phyloP scores from a whole-genome alignment of 1,140 invertebrate species.

The Temnothorax nylanderi region DNA sequence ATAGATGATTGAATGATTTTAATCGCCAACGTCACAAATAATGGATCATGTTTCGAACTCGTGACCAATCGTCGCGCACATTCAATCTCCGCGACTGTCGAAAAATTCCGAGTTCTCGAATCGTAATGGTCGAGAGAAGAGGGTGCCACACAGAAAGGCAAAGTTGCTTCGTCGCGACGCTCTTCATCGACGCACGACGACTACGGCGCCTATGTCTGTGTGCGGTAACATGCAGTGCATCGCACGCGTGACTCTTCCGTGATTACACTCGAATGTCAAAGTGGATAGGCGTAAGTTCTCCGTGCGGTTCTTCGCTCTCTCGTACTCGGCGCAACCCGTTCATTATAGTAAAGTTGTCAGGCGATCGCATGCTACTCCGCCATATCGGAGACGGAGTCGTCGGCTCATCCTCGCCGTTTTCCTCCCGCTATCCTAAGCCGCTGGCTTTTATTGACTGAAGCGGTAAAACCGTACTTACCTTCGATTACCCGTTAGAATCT shows the following conservation, averaged over 20 bases:
- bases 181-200: background rate
- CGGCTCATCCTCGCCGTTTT: conserved; percentile 34
- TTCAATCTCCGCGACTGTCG: background rate
- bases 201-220: background rate
- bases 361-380: conserved; percentile 58
- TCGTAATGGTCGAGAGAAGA: background rate
- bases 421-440: background rate
- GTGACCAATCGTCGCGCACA: background rate
- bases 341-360: conserved; percentile 72
- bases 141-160: background rate
- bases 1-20: conserved; percentile 15
- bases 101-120: background rate
- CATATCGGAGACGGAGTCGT: conserved; percentile 36
- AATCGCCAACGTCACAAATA: background rate
- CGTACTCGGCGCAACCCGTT: conserved; percentile 24
- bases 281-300: conserved; percentile 46
- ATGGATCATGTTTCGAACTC: background rate
- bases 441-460: conserved; percentile 41
- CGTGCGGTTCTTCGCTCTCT: background rate
- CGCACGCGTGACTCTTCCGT: conserved; percentile 31
- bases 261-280: conserved; percentile 70
- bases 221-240: background rate
- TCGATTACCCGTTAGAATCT: conserved; percentile 33
- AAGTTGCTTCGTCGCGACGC: background rate
- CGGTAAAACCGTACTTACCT: conserved; percentile 33